phyloP scores from a whole-genome alignment of 2,797 vertebrate genomes.

The Epinephelus awoara region DNA sequence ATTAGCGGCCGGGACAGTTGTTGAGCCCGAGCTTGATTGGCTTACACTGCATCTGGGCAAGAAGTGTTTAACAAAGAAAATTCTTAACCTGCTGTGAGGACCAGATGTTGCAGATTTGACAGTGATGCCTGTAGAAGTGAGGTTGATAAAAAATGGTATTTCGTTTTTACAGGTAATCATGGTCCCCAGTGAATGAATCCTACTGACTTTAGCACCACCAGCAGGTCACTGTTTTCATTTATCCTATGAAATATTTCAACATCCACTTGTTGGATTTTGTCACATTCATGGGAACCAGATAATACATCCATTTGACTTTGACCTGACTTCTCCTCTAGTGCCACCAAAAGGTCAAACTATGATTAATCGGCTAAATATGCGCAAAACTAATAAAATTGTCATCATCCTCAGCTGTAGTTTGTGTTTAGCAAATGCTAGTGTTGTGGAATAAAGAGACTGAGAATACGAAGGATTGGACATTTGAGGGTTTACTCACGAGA shows the following conservation, averaged over 20 bases:
- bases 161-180: neutral
- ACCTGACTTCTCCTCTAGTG: neutral
- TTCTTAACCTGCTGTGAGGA: conserved; percentile 38
- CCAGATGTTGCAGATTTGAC: conserved; percentile 45
- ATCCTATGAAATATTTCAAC: neutral
- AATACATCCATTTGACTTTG: neutral
- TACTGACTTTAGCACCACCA: no score
- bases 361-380: neutral
- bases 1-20: conserved; percentile 40
- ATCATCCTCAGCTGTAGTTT: neutral
- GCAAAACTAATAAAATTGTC: neutral
- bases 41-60: conserved; percentile 37
- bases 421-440: neutral
- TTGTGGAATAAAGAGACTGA: no score
- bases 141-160: neutral
- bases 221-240: neutral
- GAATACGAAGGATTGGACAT: no score
- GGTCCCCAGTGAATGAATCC: neutral
- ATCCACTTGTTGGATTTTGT: neutral
- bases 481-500: no score
- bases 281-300: neutral
- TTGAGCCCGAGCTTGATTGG: conserved; percentile 15
- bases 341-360: neutral
- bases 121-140: conserved; percentile 15
- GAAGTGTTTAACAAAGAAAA: conserved; percentile 29